Base-by-base conservation (phyloP, 2,888 invertebrate genomes). In the Apotomis betuletana region DNA sequence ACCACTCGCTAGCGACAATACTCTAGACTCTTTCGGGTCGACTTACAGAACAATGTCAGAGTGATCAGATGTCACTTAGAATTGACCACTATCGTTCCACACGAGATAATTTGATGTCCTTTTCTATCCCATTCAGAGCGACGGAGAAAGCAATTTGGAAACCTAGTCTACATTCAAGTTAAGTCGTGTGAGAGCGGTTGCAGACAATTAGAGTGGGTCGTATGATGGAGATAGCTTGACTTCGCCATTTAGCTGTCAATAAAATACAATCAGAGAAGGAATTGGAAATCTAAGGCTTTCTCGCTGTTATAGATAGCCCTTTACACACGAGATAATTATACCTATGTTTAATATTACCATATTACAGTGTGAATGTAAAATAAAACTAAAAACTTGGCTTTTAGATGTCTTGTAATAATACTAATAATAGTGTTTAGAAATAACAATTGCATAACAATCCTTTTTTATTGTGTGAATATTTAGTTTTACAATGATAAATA, bases 171-270 rank as follows among this genome's bases (percentile, higher is more conserved):
- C 9, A 41, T n/a, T 41, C 38, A 10, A 38, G 38, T 49, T 10
- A 10, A 9, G 9, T 44, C 5, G 8, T 9, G 9, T 54, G 15
- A 54, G 13, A 54, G 54, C 15, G 54, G 54, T 58, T 49, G 49
- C 49, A 3, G 49, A 49, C 49, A 67, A 71, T 71, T 67, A 63
- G 46, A 67, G 12, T 44, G 62, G 49, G 65, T 46, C 6, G 51
- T 62, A 52, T 67, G 41, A n/a, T 27, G 51, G 49, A 49, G 49
- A 38, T 58, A 49, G 61, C 75, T 74, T 75, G 75, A 74, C 75
- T 64, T 54, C 71, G 75, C 75, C 77, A 73, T 68, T 77, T 71
- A 76, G 60, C 76, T 76, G 77, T 69, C 77, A 75, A 74, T 60
- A 64, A 13, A 54, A 55, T 27, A 44, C 51, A 58, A 67, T 15